phyloP scores from a whole-genome alignment of 2,888 invertebrate species.

The Trichogramma evanescens region DNA sequence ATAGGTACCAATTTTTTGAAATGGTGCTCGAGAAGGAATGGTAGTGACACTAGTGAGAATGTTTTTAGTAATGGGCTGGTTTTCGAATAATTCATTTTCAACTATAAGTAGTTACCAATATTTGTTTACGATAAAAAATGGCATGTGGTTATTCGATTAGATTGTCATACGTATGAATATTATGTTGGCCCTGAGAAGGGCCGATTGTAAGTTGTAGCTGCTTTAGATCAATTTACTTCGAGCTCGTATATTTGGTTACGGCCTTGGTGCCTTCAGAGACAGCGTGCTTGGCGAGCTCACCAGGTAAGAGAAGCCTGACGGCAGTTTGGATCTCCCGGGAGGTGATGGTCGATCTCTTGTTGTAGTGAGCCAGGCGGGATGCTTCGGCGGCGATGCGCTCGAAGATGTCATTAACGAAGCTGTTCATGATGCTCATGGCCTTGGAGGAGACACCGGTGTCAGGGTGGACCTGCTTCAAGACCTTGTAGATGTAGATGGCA shows the following conservation, averaged over 20 bases:
- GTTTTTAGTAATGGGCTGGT: no score
- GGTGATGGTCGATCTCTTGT: slow-evolving; percentile 56
- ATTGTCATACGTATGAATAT: not conserved
- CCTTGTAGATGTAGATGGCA: slow-evolving; percentile 51
- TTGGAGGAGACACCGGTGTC: slow-evolving; percentile 50
- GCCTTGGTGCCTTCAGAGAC: slow-evolving; percentile 12
- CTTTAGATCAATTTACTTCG: slow-evolving; percentile 8
- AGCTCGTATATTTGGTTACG: slow-evolving; percentile 15
- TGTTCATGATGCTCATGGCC: slow-evolving; percentile 30
- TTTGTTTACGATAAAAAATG: no score
- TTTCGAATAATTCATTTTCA: no score
- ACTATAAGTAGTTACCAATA: no score
- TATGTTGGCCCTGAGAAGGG: slow-evolving; percentile 27
- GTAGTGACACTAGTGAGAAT: no score
- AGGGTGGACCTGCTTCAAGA: slow-evolving; percentile 52
- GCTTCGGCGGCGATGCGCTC: slow-evolving; percentile 37
- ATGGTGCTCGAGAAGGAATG: no score
- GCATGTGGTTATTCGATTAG: no score
- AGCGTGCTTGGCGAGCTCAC: slow-evolving; percentile 24
- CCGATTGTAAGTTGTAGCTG: slow-evolving; percentile 9
- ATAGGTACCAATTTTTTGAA: no score
- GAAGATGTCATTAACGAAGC: slow-evolving; percentile 34
- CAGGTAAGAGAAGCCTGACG: slow-evolving; percentile 49
- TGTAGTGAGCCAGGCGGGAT: slow-evolving; percentile 29
- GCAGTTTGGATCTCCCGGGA: slow-evolving; percentile 66